These are phyloP conservation scores for Tiliacea citrago DNA, from an alignment of 2,888 invertebrate species.

Conservation along the genomic window DNA sequence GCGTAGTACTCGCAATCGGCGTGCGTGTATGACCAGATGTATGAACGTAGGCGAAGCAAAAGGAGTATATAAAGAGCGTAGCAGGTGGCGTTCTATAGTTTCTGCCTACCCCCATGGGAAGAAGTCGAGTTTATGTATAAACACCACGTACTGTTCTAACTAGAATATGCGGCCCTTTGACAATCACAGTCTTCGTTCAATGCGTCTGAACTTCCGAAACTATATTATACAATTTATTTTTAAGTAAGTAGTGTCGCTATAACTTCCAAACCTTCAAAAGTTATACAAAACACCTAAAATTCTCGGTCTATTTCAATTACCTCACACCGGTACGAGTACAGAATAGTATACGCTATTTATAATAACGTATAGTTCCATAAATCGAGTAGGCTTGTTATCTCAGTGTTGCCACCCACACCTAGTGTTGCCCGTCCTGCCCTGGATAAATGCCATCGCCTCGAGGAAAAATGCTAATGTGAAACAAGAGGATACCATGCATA, in stretches of 20 bases:
- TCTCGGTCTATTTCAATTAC: conserved; percentile 24
- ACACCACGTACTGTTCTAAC: background rate
- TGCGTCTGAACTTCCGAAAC: background rate
- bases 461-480: conserved; percentile 52
- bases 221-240: background rate
- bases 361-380: conserved; percentile 60
- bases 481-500: conserved; percentile 29
- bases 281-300: background rate
- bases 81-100: too few species aligned
- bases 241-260: background rate
- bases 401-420: conserved; percentile 64
- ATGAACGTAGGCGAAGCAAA: too few species aligned
- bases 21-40: too few species aligned
- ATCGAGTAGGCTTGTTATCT: conserved; percentile 68
- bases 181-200: too few species aligned
- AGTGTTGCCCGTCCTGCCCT: conserved; percentile 49
- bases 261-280: background rate
- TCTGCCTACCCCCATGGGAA: too few species aligned
- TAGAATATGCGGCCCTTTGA: background rate
- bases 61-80: too few species aligned
- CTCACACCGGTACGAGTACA: too few species aligned
- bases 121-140: too few species aligned
- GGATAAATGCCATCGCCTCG: conserved; percentile 57
- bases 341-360: conserved; percentile 62
- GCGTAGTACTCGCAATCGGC: too few species aligned